phyloP scores from a whole-genome alignment of 2,797 vertebrate genomes.

The Sternarchorhynchus goeldii region DNA sequence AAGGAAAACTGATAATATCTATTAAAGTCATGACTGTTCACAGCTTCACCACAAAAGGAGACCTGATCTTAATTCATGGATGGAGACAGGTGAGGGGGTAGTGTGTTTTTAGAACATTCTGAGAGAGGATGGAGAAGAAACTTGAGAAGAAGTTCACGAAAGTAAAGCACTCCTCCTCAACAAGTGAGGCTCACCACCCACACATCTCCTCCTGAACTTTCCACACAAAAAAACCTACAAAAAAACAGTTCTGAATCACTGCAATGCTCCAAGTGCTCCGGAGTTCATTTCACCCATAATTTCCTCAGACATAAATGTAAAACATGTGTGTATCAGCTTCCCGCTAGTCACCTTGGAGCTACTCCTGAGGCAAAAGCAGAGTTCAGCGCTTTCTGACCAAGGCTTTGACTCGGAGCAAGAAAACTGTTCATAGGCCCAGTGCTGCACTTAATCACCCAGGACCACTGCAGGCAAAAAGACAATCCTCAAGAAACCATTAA shows the following conservation, averaged over 20 bases:
- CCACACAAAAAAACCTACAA: neutral
- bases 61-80: neutral
- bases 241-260: neutral
- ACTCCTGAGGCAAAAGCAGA: neutral
- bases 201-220: neutral
- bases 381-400: conserved; percentile 12
- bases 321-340: neutral
- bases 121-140: neutral
- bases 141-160: neutral
- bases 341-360: neutral
- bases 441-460: conserved; percentile 26
- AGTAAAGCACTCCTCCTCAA: neutral
- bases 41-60: neutral
- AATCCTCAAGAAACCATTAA: conserved; percentile 32
- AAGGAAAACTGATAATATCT: neutral
- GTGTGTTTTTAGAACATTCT: neutral
- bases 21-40: no score
- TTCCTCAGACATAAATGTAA: neutral
- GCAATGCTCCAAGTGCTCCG: neutral
- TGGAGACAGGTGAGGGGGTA: neutral
- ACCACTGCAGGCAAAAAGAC: conserved; percentile 6
- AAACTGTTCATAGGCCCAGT: conserved; percentile 19
- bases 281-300: neutral
- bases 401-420: neutral
- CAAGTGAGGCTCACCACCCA: neutral